Evolutionary conservation across 1,140 invertebrate species (phyloP), one percentile per base, ranked within the genome.

Genomic region (Linepithema humile): DNA sequence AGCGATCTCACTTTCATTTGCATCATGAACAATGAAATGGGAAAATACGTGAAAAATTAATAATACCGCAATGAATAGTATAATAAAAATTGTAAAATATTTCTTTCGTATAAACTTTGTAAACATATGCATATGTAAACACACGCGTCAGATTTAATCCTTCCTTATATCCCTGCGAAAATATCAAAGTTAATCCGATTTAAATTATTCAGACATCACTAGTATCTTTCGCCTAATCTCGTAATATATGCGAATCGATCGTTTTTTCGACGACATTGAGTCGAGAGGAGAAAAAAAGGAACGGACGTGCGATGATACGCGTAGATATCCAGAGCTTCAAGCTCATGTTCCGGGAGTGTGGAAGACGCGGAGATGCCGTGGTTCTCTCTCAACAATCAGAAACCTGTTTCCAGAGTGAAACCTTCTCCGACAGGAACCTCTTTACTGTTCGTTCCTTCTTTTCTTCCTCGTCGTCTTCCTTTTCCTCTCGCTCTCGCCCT

Each of bases 391-490:
- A 86, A 89, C 88, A 88, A 89, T 86, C 88, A 88, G 85, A 87
- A 89, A 89, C 88, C 88, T 89, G 88, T 90, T 90, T 84, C 67
- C 78, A 89, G 88, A 90, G 85, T 85, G 83, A 75, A 83, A 80
- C 82, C 88, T n/a, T 83, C 82, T 83, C 64, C 60, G 84, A 50
- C 78, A 83, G 84, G 72, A 86, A 69, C 73, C 65, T 82, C 86
- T 85, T 88, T 78, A 78, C 86, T 85, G 83, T 85, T 40, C 64
- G 64, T 77, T 82, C 64, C 83, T 85, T 77, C 65, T 69, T 78
- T 83, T 73, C 80, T 70, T 60, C 70, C 40, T 82, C 70, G 43
- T 72, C 70, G 43, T 87, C 83, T 55, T 73, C 80, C 86, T 85
- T 78, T 80, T 77, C 70, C 67, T 59, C 70, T 55, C 53, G 43